A percentile compares a stretch with the other conserved stretches of the same genome.
These are phyloP conservation scores for Agapostemon virescens DNA, from an alignment of 2,888 invertebrate species.

Conservation along the genomic window DNA sequence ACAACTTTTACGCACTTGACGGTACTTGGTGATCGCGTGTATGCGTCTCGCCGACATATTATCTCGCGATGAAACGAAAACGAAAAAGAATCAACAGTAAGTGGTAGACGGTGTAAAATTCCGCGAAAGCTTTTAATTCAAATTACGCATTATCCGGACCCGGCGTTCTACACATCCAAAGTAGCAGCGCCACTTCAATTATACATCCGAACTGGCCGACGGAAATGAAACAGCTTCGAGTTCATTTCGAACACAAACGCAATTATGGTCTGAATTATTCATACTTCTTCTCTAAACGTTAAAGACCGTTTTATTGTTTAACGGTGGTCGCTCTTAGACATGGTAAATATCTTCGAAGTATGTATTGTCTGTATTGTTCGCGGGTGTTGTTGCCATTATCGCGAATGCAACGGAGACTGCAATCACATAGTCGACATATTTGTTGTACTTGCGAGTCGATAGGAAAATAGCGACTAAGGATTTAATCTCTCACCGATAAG, in stretches of 20 bases:
- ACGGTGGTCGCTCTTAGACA: neutral
- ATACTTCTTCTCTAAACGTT: conserved; percentile 1
- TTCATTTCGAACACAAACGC: conserved; percentile 29
- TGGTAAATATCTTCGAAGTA: neutral
- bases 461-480: neutral
- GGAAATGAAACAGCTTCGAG: conserved; percentile 29
- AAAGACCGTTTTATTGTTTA: neutral
- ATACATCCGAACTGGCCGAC: conserved; percentile 26
- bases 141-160: conserved; percentile 38
- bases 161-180: neutral
- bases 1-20: neutral
- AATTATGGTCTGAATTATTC: conserved; percentile 31
- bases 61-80: conserved; percentile 39
- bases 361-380: neutral
- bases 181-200: conserved; percentile 23
- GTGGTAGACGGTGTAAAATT: conserved; percentile 33
- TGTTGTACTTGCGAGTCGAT: neutral
- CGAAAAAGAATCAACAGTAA: conserved; percentile 38
- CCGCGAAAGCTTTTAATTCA: conserved; percentile 45
- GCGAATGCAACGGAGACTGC: neutral
- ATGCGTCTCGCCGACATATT: conserved; percentile 3
- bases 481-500: neutral
- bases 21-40: neutral
- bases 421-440: neutral
- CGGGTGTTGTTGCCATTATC: neutral